Conservation (phyloP, 1,140 invertebrate species). For the Lycorma delicatula region DNA sequence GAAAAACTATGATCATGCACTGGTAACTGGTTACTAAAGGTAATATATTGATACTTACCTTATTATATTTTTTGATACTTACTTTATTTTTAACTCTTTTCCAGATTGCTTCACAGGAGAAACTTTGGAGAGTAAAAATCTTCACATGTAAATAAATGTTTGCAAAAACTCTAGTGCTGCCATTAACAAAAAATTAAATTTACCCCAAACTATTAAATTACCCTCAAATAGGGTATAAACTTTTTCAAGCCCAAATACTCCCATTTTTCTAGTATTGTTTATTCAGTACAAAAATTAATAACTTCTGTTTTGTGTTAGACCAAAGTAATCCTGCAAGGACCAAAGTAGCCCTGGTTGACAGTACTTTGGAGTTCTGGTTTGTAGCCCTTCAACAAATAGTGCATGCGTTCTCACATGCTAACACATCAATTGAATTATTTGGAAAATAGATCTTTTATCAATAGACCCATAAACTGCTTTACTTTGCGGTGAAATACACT, state of each 20-base stretch:
- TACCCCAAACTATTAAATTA: constrained; percentile 8
- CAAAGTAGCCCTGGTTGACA: neutral
- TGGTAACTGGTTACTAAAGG: constrained; percentile 4
- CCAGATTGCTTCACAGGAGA: neutral
- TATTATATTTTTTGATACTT: neutral
- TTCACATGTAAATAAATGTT: constrained; percentile 11
- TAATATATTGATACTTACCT: neutral
- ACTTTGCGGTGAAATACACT: too few relatives aligned
- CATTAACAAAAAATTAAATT: constrained; percentile 13
- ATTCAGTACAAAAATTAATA: constrained; percentile 7
- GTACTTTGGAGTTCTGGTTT: too few relatives aligned
- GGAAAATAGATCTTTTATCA: too few relatives aligned
- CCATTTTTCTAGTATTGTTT: constrained; percentile 12
- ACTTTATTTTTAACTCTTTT: constrained; percentile 10
- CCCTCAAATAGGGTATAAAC: constrained; percentile 3
- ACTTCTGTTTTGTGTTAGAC: constrained; percentile 12
- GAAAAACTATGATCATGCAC: constrained; percentile 4
- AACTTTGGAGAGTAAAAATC: constrained; percentile 9
- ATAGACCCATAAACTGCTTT: too few relatives aligned
- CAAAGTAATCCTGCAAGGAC: constrained; percentile 4
- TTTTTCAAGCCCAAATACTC: neutral
- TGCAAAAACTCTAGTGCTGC: constrained; percentile 6
- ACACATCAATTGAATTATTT: too few relatives aligned
- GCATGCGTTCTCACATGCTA: too few relatives aligned
- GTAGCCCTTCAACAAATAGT: too few relatives aligned